Evolutionary conservation across 2,797 vertebrate genomes (phyloP).

Genomic region (Brachyrhaphis roseni): DNA sequence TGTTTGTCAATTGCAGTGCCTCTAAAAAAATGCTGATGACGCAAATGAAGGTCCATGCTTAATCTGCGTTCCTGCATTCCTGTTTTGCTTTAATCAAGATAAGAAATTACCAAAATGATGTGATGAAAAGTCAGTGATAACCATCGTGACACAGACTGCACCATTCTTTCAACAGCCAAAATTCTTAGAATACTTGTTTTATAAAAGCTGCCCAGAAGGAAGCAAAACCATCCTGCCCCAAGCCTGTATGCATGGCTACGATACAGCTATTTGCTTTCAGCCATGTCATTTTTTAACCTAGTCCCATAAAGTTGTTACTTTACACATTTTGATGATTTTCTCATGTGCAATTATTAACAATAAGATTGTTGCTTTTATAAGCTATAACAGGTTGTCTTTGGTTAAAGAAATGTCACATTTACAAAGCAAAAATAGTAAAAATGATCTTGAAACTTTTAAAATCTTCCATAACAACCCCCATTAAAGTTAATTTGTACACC

Average conservation of each 20-base stretch:
- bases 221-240: not conserved
- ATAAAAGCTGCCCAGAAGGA: not conserved
- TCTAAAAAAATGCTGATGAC: not conserved
- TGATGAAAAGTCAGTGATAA: conserved; percentile 12
- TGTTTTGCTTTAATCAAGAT: conserved; percentile 15
- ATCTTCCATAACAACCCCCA: not conserved
- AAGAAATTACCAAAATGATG: conserved; percentile 5
- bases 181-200: conserved; percentile 29
- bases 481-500: not conserved
- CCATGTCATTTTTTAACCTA: not conserved
- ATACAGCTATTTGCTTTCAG: not conserved
- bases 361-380: not conserved
- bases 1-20: not conserved
- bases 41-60: not conserved
- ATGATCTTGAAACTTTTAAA: not conserved
- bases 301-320: not conserved
- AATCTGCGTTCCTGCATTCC: conserved; percentile 2
- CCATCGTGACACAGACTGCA: conserved; percentile 13
- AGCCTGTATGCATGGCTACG: not conserved
- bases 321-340: not conserved
- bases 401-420: not conserved
- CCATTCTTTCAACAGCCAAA: conserved; percentile 15
- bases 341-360: not conserved
- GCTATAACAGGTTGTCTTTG: not conserved
- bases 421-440: not conserved